A percentile compares a stretch with the other conserved stretches of the same genome.
Evolutionary conservation across 2,113 vertebrate species (phyloP).

Genomic region (Oenanthe oenanthe): DNA sequence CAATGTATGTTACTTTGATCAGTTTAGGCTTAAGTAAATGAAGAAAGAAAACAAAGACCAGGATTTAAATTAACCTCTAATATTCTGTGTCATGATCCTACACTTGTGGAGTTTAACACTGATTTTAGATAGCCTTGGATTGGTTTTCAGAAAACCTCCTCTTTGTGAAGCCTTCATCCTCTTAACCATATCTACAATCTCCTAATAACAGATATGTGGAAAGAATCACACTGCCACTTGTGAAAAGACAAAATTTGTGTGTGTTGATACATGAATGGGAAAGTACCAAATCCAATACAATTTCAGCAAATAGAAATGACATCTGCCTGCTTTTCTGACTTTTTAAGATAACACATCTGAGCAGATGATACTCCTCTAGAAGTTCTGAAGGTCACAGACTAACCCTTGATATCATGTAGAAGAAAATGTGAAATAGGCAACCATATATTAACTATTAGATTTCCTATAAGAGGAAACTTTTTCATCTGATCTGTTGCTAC

Average conservation of each 20-base stretch:
- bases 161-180: not conserved
- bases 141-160: not conserved
- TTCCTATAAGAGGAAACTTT: not conserved
- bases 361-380: not conserved
- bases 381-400: not conserved
- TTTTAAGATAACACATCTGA: not conserved
- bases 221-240: not conserved
- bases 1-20: not conserved
- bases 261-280: not conserved
- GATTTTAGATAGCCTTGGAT: not conserved
- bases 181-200: not conserved
- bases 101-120: not conserved
- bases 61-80: not conserved
- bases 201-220: not conserved
- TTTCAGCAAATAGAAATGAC: not conserved
- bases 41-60: not conserved
- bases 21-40: not conserved
- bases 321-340: not conserved
- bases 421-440: conserved; percentile 1
- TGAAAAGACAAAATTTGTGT: not conserved
- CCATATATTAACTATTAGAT: not conserved
- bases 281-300: not conserved
- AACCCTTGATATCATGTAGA: not conserved
- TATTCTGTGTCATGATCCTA: not conserved
- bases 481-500: not conserved